Base-by-base conservation (phyloP, 2,888 invertebrate species). In the Hydropsyche betteni region DNA sequence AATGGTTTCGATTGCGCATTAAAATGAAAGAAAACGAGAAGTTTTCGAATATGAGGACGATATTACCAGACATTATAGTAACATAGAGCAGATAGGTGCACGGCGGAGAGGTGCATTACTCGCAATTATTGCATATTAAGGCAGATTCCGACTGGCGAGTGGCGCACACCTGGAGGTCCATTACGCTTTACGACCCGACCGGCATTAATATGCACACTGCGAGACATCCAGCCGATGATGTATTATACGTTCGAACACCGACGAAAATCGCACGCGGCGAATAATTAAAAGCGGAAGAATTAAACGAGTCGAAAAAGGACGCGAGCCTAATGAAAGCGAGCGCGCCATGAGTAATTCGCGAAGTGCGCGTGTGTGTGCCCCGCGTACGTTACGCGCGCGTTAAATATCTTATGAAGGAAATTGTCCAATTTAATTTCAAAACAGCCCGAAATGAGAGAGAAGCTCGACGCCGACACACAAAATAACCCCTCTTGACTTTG, bases 71-170 rank as follows among this genome's bases (percentile, higher is more conserved):
- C 3, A 10, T 58, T 58, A 24, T 58, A 8, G 14, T 14, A 53
- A 51, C 51, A 12, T 10, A 51, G 53, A 16, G 16, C 58, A 53
- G 58, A 58, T 64, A 36, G 12, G 36, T 34, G 64, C 34, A 64
- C 34, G 34, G n/a, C 14, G 36, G 64, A 64, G 58, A 24, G 50
- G 61, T 50, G 50, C 72, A 72, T 72, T 72, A 72, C 16, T 72
- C 44, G 61, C 55, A 61, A 72, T 72, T 72, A 72, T 61, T 61
- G 72, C 58, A 72, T 72, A 72, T 72, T 72, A 72, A 61, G 72
- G 50, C 72, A 72, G 72, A 72, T 72, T 72, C 61, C 72, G 58
- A 24, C 10, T 14, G 50, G 61, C 72, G 61, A 61, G 16, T 24
- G 24, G 50, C 34, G 38, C 8, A n/a, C 72, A 72, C 72, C 72